Evolutionary conservation across 2,888 invertebrate species (phyloP).

Genomic region (Ferrisia virgata): DNA sequence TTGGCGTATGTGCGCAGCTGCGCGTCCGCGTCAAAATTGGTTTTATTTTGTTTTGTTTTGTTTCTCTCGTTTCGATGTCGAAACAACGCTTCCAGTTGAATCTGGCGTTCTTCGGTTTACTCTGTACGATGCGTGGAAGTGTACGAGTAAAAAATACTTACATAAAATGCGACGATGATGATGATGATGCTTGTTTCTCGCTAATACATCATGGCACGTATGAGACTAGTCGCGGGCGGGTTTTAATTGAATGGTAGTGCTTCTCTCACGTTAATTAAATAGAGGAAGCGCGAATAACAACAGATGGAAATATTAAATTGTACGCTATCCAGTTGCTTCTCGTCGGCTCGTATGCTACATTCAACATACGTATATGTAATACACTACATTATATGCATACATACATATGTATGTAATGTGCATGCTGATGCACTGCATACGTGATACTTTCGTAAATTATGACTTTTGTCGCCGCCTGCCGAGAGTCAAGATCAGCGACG

Average conservation of each 20-base stretch:
- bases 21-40: too few relatives aligned
- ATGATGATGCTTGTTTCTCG: background rate
- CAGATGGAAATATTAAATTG: slow-evolving; percentile 2
- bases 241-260: slow-evolving; percentile 8
- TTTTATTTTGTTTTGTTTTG: too few relatives aligned
- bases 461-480: too few relatives aligned
- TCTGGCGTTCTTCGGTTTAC: background rate
- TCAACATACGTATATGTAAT: too few relatives aligned
- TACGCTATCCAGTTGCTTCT: background rate
- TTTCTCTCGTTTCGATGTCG: background rate
- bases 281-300: slow-evolving; percentile 23
- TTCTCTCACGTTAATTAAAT: slow-evolving; percentile 19
- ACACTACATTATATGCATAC: too few relatives aligned
- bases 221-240: background rate
- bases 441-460: too few relatives aligned
- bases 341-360: too few relatives aligned
- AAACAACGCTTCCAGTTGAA: background rate
- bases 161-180: background rate
- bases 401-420: too few relatives aligned
- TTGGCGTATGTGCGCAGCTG: too few relatives aligned
- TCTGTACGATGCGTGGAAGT: background rate
- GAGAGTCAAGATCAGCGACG: too few relatives aligned
- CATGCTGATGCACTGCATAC: too few relatives aligned
- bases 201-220: background rate
- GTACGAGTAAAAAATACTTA: background rate